phyloP scores from a whole-genome alignment of 2,113 vertebrate genomes.

The Fregata magnificens region DNA sequence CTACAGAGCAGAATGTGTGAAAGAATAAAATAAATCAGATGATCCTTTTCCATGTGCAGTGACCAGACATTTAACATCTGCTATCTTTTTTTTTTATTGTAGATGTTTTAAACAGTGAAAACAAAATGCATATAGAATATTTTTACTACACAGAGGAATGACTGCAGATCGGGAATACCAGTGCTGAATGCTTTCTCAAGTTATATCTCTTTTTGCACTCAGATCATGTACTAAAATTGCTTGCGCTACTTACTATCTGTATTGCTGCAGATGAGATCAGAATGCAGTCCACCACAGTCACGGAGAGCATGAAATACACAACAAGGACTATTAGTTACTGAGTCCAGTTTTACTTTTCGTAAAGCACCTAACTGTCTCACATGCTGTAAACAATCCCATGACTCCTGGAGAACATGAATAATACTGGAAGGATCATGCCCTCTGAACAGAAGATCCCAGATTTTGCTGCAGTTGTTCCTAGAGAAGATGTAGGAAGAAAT shows the following conservation, averaged over 20 bases:
- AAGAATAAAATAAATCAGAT: neutral
- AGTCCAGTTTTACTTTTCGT: neutral
- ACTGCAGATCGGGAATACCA: neutral
- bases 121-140: neutral
- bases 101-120: neutral
- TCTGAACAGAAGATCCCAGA: neutral
- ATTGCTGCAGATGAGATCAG: neutral
- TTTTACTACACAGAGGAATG: neutral
- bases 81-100: neutral
- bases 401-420: neutral
- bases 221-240: neutral
- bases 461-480: neutral
- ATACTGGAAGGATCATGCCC: neutral
- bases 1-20: neutral
- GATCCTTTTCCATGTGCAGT: neutral
- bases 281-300: neutral
- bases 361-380: neutral
- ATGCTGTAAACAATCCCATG: neutral
- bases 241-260: neutral
- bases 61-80: neutral
- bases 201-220: neutral
- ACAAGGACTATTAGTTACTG: neutral
- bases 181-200: neutral
- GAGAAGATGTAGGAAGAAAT: neutral
- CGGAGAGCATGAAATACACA: neutral